Base-by-base conservation (phyloP, 2,797 vertebrate genomes). In the Coregonus ussuriensis region DNA sequence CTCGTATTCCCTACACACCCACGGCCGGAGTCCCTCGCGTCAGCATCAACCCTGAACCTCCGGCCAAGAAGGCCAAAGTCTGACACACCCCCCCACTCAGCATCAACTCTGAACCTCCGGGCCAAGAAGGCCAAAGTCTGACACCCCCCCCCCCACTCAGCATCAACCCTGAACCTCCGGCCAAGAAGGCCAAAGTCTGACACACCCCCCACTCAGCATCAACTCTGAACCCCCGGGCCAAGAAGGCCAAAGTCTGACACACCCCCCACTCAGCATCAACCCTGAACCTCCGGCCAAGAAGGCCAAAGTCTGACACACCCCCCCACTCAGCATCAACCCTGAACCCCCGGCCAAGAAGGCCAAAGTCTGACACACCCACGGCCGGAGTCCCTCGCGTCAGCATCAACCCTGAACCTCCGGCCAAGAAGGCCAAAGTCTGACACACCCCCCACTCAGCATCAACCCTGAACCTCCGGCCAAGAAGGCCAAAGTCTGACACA, bases 371-470 rank as follows among this genome's bases (percentile, higher is more conserved):
- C n/a, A n/a, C n/a, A 29, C 93, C 96, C 3, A 95, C 96, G 0
- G 93, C 93, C 53, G 95, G 94, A 67, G 94, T 96, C 79, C 93
- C 96, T 0, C 96, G 96, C 83, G 93, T 95, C 82, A 91, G 91
- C 79, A 91, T 94, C 80, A 91, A 54, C 53, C 53, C 80, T 16
- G 97, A 98, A 76, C 95, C 96, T 66, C 96, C 97, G 2, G 87
- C 87, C 62, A 99, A 98, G 92, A 99, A 98, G 89, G 91, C 95
- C 81, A 96, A 96, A 93, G 94, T 95, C 65, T 99, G 91, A 21
- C 65, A 25, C 75, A 2, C 52, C 6, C 35, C 35, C 51, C 35
- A 21, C 21, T 21, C 21, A 21, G 21, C 21, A 21, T 21, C 21
- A 21, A 21, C 0, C 21, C 21, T 6, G 21, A 21, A 21, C 21